phyloP scores from a whole-genome alignment of 2,113 vertebrate species.

The Rattus norvegicus region GRCr8 NC_086034.1:47707001-47707500 shows the following conservation, averaged over 20 bases:
- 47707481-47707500: neutral
- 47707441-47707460: neutral
- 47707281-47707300: too few relatives aligned
- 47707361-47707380: neutral
- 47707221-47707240: neutral
- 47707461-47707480: neutral
- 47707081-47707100: slow-evolving; percentile 63
- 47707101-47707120: slow-evolving; percentile 62
- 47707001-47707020: slow-evolving; percentile 51
- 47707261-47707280: too few relatives aligned
- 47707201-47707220: neutral
- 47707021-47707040: slow-evolving; percentile 58
- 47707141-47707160: slow-evolving; percentile 49
- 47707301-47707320: too few relatives aligned
- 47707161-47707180: neutral
- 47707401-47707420: neutral
- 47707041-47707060: slow-evolving; percentile 58
- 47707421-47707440: rapidly evolving
- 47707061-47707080: slow-evolving; percentile 57
- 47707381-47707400: neutral
- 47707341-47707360: neutral
- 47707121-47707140: slow-evolving; percentile 69
- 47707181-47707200: neutral
- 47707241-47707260: neutral
- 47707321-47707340: too few relatives aligned